phyloP scores from a whole-genome alignment of 2,113 vertebrate genomes.

The Nansenia antarctica region DNA sequence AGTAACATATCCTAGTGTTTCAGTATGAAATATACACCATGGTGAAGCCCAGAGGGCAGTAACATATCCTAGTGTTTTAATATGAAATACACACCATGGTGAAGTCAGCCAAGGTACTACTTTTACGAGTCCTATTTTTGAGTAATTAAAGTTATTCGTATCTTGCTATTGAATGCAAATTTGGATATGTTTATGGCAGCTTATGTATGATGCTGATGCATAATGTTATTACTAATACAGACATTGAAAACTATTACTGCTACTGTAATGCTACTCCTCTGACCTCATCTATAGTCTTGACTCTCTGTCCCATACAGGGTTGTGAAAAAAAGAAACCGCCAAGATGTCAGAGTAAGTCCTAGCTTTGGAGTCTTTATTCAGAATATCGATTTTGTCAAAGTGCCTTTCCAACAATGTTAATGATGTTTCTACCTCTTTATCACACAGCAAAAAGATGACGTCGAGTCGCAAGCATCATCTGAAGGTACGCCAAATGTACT shows the following conservation, averaged over 20 bases:
- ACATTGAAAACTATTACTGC: background rate
- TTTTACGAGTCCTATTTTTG: too few relatives aligned
- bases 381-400: background rate
- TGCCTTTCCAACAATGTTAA: background rate
- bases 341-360: background rate
- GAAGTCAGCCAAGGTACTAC: too few relatives aligned
- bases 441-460: conserved; percentile 6
- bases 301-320: background rate
- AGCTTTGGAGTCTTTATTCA: background rate
- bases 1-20: too few relatives aligned
- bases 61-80: too few relatives aligned
- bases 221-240: too few relatives aligned
- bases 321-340: background rate
- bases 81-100: too few relatives aligned
- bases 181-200: background rate
- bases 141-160: background rate
- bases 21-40: too few relatives aligned
- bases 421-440: background rate
- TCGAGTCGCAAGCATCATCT: background rate
- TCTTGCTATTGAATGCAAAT: background rate
- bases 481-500: conserved; percentile 8
- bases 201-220: too few relatives aligned
- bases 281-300: background rate
- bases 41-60: too few relatives aligned
- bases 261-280: background rate